Base-by-base conservation (phyloP, 2,113 vertebrate genomes). In the Callaeas wilsoni region DNA sequence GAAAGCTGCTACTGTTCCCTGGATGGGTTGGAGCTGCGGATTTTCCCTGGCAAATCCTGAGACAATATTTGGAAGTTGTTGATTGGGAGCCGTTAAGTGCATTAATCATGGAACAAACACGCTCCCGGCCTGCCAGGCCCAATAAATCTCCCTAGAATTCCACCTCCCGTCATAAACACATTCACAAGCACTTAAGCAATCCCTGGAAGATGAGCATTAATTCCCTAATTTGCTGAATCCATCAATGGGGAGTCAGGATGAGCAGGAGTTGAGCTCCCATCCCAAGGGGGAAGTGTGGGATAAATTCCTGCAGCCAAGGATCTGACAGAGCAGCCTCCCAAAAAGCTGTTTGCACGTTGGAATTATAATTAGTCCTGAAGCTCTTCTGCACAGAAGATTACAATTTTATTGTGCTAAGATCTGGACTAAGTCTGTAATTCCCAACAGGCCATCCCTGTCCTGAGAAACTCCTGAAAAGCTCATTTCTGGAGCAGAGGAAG, bases 101-200 rank as follows among this genome's bases (percentile, higher is more conserved):
- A 96, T 97, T 97, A 93, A 97, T 97, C 97, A 97, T 8, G 80
- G 81, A 86, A 73, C 90, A 96, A 96, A 96, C 95, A 87, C 57
- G 39, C 21, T 4, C 56, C 7, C 6, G 3, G 56, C 33, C 73
- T 94, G 97, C 96, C 96, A 97, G 94, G 42, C 59, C 76, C 63
- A 25, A 84, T 97, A 97, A 97, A 97, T 96, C 96, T 89, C 84
- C 39, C 57, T 46, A 55, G 64, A 39, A 0, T 82, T 86, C 91
- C 93, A 55, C 88, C 93, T 91, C 96, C 93, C 94, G 29, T 94
- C 96, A 89, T 90, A 95, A 97, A 97, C 75, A 89, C 96, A 73
- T 94, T 96, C 93, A 91, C 86, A 83, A 79, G 94, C 91, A 47
- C 93, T 97, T 96, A 89, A 96, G 96, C 90, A 96, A 91, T 39